Evolutionary conservation across 2,797 vertebrate genomes (phyloP).

Genomic region (Aythya fuligula): DNA sequence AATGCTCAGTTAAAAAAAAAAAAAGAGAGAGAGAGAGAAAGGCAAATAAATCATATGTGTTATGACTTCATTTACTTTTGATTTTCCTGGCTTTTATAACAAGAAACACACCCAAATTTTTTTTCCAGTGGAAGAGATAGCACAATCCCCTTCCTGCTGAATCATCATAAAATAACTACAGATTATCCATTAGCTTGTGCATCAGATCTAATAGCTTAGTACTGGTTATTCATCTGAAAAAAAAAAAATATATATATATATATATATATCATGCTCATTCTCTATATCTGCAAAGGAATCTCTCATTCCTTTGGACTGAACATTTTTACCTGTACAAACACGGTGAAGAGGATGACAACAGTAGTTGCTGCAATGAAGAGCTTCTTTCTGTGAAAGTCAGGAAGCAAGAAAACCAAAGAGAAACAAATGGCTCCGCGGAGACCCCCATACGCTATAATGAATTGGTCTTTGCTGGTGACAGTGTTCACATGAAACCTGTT

Average conservation of each 20-base stretch:
- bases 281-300: background rate
- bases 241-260: too few relatives aligned
- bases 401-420: constrained; percentile 77
- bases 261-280: background rate
- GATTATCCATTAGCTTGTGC: background rate
- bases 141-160: background rate
- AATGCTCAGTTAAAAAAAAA: background rate
- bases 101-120: background rate
- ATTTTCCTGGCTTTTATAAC: background rate
- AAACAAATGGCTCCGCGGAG: constrained; percentile 78
- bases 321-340: constrained; percentile 74
- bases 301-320: background rate
- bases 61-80: background rate
- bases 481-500: constrained; percentile 74
- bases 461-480: constrained; percentile 77
- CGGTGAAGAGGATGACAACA: constrained; percentile 78
- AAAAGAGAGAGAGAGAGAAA: background rate
- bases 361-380: constrained; percentile 78
- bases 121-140: background rate
- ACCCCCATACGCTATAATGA: constrained; percentile 77
- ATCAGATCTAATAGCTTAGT: background rate
- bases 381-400: constrained; percentile 75
- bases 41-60: background rate
- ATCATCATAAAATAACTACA: background rate
- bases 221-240: background rate